phyloP scores from a whole-genome alignment of 1,140 invertebrate genomes.

The Sminthurides bifidus region DNA sequence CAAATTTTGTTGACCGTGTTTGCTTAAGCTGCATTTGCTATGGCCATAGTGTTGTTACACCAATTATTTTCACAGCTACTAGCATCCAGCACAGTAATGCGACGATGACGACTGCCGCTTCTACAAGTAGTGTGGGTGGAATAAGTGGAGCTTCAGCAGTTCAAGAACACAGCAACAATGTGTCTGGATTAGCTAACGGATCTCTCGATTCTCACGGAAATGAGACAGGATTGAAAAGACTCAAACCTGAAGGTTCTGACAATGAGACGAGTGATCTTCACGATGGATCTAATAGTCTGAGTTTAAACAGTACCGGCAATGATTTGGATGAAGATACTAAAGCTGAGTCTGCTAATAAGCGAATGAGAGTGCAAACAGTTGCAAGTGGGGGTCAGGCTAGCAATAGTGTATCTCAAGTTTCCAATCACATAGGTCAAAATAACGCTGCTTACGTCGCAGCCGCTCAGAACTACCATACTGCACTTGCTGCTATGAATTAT shows the following conservation, averaged over 20 bases:
- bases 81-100: constrained; percentile 27
- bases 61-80: constrained; percentile 32
- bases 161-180: constrained; percentile 13
- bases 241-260: constrained; percentile 14
- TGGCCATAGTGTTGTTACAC: constrained; percentile 30
- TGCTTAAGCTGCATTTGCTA: constrained; percentile 24
- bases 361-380: constrained; percentile 24
- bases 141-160: background rate
- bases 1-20: constrained; percentile 15
- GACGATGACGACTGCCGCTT: constrained; percentile 2
- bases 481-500: constrained; percentile 55
- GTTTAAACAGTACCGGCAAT: constrained; percentile 12
- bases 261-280: constrained; percentile 1
- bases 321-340: constrained; percentile 36
- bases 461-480: constrained; percentile 36
- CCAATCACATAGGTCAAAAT: constrained; percentile 33
- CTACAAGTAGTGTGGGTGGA: constrained; percentile 3
- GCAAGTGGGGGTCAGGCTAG: constrained; percentile 13
- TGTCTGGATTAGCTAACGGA: constrained; percentile 19
- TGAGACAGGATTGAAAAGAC: constrained; percentile 13
- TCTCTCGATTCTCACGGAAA: constrained; percentile 22
- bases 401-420: constrained; percentile 10
- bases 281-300: constrained; percentile 3
- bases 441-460: constrained; percentile 39
- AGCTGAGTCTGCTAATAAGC: constrained; percentile 31